These are phyloP conservation scores for Prinia subflava DNA, from an alignment of 2,113 vertebrate species.

Conservation along the genomic window DNA sequence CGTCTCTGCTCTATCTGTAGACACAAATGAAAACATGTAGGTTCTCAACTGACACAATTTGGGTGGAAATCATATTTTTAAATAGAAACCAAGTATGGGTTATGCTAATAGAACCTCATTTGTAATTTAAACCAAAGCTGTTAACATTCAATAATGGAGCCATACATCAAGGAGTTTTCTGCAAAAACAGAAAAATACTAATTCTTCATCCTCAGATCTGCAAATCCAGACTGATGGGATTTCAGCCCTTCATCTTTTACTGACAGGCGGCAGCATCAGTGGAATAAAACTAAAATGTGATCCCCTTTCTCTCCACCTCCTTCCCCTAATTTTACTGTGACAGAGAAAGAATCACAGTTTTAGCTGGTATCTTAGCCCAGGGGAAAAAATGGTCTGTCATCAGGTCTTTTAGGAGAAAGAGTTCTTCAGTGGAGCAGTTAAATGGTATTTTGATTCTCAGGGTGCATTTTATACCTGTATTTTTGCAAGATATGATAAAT, in stretches of 20 bases:
- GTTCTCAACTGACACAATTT: slow-evolving; percentile 48
- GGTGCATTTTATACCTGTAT: background rate
- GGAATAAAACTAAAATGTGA: slow-evolving; percentile 61
- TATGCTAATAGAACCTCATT: slow-evolving; percentile 60
- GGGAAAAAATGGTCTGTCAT: slow-evolving; percentile 17
- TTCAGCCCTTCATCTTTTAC: slow-evolving; percentile 65
- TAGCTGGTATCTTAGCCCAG: slow-evolving; percentile 24
- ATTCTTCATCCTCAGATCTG: slow-evolving; percentile 65
- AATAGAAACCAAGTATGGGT: slow-evolving; percentile 43
- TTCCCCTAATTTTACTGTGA: slow-evolving; percentile 54
- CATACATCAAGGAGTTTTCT: slow-evolving; percentile 64
- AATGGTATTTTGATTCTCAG: slow-evolving; percentile 34
- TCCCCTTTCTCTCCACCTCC: slow-evolving; percentile 62
- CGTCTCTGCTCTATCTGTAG: slow-evolving; percentile 1
- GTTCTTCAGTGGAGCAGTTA: slow-evolving; percentile 1
- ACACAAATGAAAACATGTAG: slow-evolving; percentile 14
- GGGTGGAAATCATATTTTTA: slow-evolving; percentile 40
- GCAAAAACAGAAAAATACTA: slow-evolving; percentile 69
- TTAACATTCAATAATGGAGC: slow-evolving; percentile 57
- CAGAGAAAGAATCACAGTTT: slow-evolving; percentile 27
- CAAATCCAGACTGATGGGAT: slow-evolving; percentile 70
- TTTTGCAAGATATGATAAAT: background rate
- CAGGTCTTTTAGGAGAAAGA: slow-evolving; percentile 29
- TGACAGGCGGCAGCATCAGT: slow-evolving; percentile 59
- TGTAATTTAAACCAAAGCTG: slow-evolving; percentile 61